phyloP scores from a whole-genome alignment of 1,140 invertebrate species.

The Pseudomyrmex pallidus region DNA sequence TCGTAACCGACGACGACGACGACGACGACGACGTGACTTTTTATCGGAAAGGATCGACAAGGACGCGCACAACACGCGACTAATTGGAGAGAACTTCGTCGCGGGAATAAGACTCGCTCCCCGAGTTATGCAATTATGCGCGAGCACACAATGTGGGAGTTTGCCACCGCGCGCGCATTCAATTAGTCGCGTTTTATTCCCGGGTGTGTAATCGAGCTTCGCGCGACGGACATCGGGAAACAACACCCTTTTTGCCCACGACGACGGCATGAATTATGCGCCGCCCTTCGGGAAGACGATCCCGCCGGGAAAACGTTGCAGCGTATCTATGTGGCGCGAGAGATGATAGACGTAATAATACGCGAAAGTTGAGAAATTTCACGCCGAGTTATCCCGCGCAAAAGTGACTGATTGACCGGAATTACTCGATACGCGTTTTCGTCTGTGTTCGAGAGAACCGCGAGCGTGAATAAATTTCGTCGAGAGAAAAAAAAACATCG shows the following conservation, averaged over 20 bases:
- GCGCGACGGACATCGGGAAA: neutral
- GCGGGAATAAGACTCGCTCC: neutral
- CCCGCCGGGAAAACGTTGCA: neutral
- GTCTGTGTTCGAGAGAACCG: neutral
- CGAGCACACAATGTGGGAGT: conserved; percentile 35
- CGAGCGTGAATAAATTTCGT: neutral
- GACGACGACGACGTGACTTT: too few species aligned
- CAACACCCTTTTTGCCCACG: conserved; percentile 30
- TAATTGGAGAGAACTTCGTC: conserved; percentile 44
- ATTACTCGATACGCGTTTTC: neutral
- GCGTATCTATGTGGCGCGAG: neutral
- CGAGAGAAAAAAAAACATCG: neutral
- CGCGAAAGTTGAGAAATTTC: neutral
- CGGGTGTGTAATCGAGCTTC: conserved; percentile 34
- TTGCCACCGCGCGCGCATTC: conserved; percentile 31
- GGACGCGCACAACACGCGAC: neutral
- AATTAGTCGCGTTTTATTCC: conserved; percentile 59
- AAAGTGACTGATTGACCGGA: neutral
- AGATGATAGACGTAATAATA: neutral
- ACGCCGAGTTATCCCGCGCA: neutral
- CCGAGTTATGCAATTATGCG: conserved; percentile 57
- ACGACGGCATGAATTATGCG: conserved; percentile 17
- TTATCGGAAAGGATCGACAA: neutral
- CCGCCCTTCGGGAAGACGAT: neutral
- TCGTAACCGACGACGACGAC: too few species aligned